Evolutionary conservation across 2,888 invertebrate species (phyloP).

Genomic region (Operophtera brumata): DNA sequence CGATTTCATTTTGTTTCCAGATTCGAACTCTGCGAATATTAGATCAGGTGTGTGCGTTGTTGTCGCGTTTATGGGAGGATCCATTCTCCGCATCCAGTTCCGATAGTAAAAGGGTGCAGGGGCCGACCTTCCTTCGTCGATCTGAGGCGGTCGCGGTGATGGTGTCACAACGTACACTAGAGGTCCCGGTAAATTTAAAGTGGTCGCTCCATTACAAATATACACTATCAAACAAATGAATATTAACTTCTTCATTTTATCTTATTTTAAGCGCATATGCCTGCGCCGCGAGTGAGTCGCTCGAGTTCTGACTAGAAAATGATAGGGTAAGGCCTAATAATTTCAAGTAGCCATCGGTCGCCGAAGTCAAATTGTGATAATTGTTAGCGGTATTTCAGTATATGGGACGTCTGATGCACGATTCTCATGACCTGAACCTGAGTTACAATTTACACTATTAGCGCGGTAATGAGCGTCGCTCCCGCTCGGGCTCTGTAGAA

Average conservation of each 20-base stretch:
- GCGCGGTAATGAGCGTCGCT: slow-evolving; percentile 61
- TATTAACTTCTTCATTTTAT: slow-evolving; percentile 54
- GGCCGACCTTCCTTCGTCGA: slow-evolving; percentile 56
- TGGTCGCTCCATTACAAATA: slow-evolving; percentile 41
- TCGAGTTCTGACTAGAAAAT: slow-evolving; percentile 60
- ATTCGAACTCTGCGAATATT: slow-evolving; percentile 74
- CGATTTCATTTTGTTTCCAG: slow-evolving; percentile 61
- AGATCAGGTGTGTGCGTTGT: slow-evolving; percentile 65
- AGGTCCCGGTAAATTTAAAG: slow-evolving; percentile 60
- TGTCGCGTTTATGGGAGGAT: slow-evolving; percentile 47
- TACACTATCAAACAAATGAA: slow-evolving; percentile 48
- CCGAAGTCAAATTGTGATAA: slow-evolving; percentile 68
- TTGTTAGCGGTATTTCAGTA: slow-evolving; percentile 73
- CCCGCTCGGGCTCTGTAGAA: slow-evolving; percentile 53
- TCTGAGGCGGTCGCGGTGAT: slow-evolving; percentile 47
- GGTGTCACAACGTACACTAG: slow-evolving; percentile 73
- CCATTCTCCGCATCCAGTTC: slow-evolving; percentile 72
- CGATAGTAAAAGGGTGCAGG: slow-evolving; percentile 72
- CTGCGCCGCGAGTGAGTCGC: slow-evolving; percentile 45
- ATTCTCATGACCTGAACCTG: slow-evolving; percentile 56
- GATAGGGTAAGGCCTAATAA: slow-evolving; percentile 47
- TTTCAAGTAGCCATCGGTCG: slow-evolving; percentile 44
- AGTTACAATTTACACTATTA: slow-evolving; percentile 73
- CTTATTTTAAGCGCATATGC: slow-evolving; percentile 46
- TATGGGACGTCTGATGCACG: slow-evolving; percentile 69